These are phyloP conservation scores for Dolichotis patagonum DNA, from an alignment of 2,113 vertebrate genomes.

Conservation along the genomic window DNA sequence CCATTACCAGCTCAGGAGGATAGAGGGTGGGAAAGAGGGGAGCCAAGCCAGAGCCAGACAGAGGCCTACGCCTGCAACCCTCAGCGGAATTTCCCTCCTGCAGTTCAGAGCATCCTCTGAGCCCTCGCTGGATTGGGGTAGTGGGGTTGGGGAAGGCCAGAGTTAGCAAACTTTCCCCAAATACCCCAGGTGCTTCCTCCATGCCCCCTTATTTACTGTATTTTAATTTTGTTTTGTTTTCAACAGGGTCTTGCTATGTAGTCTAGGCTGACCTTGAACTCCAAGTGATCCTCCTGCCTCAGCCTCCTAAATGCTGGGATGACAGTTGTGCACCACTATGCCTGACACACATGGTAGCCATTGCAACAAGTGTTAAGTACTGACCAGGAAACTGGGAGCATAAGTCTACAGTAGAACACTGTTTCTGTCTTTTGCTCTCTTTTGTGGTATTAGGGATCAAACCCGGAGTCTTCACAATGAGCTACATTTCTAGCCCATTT, in stretches of 20 bases:
- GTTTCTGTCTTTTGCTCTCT: background rate
- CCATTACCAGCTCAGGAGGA: background rate
- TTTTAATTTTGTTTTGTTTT: background rate
- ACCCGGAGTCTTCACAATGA: background rate
- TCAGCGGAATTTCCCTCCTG: background rate
- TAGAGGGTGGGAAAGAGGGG: background rate
- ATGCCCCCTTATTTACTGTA: background rate
- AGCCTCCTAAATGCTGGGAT: background rate
- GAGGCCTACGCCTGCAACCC: background rate
- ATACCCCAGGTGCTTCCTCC: background rate
- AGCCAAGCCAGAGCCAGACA: background rate
- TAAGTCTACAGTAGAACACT: background rate
- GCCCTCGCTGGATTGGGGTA: background rate
- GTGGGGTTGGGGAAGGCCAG: background rate
- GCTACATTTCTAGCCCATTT: background rate
- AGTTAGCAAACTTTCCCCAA: background rate
- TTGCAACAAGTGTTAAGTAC: background rate
- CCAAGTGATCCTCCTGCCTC: background rate
- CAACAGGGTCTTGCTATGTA: background rate
- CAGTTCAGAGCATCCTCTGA: background rate
- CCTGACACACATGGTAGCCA: background rate
- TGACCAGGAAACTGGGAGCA: background rate
- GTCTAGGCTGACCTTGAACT: background rate
- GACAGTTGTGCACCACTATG: background rate
- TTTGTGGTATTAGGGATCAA: background rate